Percentiles rank a stretch among this genome's conserved stretches.
Evolutionary conservation across 2,113 vertebrate genomes (phyloP).

Genomic region (Pygoscelis adeliae): DNA sequence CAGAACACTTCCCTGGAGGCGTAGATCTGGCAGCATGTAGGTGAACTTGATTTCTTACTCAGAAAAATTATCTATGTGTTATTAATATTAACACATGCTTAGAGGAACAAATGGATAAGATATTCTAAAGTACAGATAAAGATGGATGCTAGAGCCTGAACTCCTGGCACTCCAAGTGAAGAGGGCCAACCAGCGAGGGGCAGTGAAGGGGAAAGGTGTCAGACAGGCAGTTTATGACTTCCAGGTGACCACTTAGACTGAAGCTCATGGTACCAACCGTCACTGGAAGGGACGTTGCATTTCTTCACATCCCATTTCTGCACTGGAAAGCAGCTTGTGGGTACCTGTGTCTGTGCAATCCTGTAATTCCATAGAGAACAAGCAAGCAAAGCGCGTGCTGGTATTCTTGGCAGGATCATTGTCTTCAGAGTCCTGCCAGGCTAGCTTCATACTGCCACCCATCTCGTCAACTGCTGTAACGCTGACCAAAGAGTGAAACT

Average conservation of each 20-base stretch:
- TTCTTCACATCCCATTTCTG: not conserved
- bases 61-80: not conserved
- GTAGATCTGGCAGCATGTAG: slow-evolving; percentile 16
- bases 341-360: not conserved
- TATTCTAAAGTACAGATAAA: not conserved
- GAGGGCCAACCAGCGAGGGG: no score
- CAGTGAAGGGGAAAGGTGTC: no score
- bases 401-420: not conserved
- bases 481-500: not conserved
- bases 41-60: slow-evolving; percentile 46
- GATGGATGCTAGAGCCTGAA: not conserved
- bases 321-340: not conserved
- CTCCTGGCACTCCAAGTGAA: not conserved
- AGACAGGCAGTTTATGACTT: not conserved
- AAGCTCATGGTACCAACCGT: not conserved
- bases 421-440: not conserved
- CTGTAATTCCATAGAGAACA: accelerated
- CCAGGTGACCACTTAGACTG: not conserved
- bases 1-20: slow-evolving; percentile 29
- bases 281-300: not conserved
- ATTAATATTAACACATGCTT: slow-evolving; percentile 34
- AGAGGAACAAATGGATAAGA: not conserved
- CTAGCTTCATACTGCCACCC: not conserved
- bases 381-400: accelerated
- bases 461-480: accelerated